These are phyloP conservation scores for Tetramorium simillimum DNA, from an alignment of 1,140 invertebrate genomes.

Conservation along the genomic window DNA sequence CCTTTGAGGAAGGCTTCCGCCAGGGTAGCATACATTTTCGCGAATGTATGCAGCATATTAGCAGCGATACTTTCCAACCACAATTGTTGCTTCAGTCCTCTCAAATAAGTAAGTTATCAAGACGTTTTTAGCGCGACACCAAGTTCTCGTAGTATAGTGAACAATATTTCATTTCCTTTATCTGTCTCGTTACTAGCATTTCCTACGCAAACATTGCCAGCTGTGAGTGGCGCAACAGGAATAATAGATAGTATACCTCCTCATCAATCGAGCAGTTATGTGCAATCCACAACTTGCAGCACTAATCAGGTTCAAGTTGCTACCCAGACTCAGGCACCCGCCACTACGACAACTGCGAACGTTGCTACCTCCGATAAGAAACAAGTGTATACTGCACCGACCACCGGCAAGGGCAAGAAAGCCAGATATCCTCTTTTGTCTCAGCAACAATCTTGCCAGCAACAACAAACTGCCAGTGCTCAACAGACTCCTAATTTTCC, in stretches of 20 bases:
- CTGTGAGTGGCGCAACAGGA: slow-evolving; percentile 70
- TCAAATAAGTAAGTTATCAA: slow-evolving; percentile 77
- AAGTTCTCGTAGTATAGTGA: neutral
- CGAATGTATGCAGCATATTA: slow-evolving; percentile 61
- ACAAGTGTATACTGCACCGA: slow-evolving; percentile 80
- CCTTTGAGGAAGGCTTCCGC: slow-evolving; percentile 81
- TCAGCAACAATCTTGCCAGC: slow-evolving; percentile 79
- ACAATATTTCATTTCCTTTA: slow-evolving; percentile 15
- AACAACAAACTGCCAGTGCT: slow-evolving; percentile 77
- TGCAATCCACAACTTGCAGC: slow-evolving; percentile 75
- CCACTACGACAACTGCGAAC: slow-evolving; percentile 78
- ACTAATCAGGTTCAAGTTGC: slow-evolving; percentile 87
- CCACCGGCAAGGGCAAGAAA: slow-evolving; percentile 81
- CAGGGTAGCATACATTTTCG: slow-evolving; percentile 51
- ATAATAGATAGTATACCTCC: slow-evolving; percentile 75
- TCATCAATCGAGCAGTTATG: slow-evolving; percentile 73
- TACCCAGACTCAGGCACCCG: slow-evolving; percentile 86
- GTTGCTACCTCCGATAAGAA: slow-evolving; percentile 80
- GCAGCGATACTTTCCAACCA: slow-evolving; percentile 74
- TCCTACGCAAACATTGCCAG: slow-evolving; percentile 78
- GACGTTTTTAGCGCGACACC: neutral
- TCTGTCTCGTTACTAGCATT: slow-evolving; percentile 71
- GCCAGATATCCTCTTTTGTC: slow-evolving; percentile 83
- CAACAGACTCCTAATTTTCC: slow-evolving; percentile 83
- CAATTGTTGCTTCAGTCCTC: slow-evolving; percentile 80